Evolutionary conservation across 2,797 vertebrate species (phyloP).

Genomic region (Pygocentrus nattereri): DNA sequence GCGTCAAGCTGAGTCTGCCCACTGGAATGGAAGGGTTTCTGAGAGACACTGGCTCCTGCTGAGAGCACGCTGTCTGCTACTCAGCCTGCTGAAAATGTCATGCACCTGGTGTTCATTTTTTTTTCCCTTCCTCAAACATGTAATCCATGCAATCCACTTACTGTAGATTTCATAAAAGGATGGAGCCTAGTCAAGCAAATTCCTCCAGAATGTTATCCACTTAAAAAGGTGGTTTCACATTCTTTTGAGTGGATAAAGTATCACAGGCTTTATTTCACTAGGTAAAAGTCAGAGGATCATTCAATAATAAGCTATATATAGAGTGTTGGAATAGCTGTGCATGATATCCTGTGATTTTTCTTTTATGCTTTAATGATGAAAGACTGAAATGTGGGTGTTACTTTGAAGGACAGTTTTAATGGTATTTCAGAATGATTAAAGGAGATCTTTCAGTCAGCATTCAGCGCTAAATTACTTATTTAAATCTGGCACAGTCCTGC

Average conservation of each 20-base stretch:
- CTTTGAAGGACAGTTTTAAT: slow-evolving; percentile 17
- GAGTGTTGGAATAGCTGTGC: background rate
- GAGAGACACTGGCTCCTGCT: slow-evolving; percentile 17
- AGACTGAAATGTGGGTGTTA: background rate
- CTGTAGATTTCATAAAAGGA: slow-evolving; percentile 4
- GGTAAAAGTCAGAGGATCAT: background rate
- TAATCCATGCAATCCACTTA: slow-evolving; percentile 29
- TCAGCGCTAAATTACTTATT: background rate
- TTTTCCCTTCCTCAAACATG: slow-evolving; percentile 10
- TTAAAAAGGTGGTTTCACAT: slow-evolving; percentile 10
- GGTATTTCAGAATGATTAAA: background rate
- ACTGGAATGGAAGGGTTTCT: slow-evolving; percentile 23
- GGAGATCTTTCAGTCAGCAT: background rate
- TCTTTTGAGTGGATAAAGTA: background rate
- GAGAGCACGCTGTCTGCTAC: slow-evolving; percentile 18
- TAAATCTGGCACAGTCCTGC: background rate
- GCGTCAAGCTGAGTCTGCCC: slow-evolving; percentile 32
- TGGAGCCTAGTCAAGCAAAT: background rate
- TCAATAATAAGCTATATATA: background rate
- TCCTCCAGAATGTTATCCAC: slow-evolving; percentile 20
- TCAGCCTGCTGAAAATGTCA: slow-evolving; percentile 45
- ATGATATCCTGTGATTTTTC: background rate
- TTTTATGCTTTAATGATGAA: background rate
- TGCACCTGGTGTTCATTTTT: slow-evolving; percentile 25
- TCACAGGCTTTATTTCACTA: background rate